phyloP scores from a whole-genome alignment of 2,113 vertebrate species.

The Calonectris borealis region DNA sequence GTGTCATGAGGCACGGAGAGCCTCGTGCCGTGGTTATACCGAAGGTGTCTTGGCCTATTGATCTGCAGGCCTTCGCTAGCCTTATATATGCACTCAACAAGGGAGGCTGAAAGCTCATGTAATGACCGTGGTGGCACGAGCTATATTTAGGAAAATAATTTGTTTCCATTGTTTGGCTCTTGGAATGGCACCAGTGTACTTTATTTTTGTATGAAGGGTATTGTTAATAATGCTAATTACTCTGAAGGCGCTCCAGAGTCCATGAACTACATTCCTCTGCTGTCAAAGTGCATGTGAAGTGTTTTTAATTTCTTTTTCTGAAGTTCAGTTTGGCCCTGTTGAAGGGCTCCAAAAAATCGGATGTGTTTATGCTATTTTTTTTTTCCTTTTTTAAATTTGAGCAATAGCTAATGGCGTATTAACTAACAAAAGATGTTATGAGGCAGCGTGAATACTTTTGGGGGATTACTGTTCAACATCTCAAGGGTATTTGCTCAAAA shows the following conservation, averaged over 20 bases:
- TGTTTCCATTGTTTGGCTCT: background rate
- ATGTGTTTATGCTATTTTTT: background rate
- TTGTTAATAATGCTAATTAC: background rate
- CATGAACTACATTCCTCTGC: background rate
- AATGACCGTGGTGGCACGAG: background rate
- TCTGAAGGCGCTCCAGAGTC: background rate
- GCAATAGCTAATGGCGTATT: background rate
- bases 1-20: background rate
- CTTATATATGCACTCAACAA: fast-evolving
- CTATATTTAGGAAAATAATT: background rate
- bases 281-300: background rate
- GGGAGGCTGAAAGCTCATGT: background rate
- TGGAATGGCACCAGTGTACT: background rate
- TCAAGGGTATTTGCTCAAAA: background rate
- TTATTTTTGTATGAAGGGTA: background rate
- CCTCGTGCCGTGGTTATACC: fast-evolving
- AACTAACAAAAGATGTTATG: background rate
- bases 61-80: background rate
- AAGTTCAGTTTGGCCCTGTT: background rate
- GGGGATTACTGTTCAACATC: background rate
- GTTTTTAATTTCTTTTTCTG: background rate
- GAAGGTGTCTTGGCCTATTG: fast-evolving
- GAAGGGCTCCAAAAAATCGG: background rate
- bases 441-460: background rate
- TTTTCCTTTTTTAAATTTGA: background rate